Conservation (phyloP, 2,888 invertebrate species). For the Acleris laterana region DNA sequence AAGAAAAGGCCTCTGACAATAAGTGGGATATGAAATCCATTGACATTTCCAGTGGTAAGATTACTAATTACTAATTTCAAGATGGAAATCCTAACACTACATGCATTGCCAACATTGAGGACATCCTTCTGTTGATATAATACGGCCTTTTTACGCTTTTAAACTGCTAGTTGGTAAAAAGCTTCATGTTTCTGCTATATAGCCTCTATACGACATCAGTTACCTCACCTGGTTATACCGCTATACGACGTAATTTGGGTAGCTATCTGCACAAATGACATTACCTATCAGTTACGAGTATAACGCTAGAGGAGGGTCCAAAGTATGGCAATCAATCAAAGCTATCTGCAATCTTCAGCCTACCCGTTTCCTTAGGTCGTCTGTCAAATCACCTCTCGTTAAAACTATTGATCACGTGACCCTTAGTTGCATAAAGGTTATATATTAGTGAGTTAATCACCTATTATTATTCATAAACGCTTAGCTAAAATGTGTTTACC, state of each 20-base stretch:
- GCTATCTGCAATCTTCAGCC: slow-evolving; percentile 32
- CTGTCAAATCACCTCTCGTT: slow-evolving; percentile 34
- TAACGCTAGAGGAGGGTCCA: slow-evolving; percentile 14
- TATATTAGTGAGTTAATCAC: not conserved
- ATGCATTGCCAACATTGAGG: no score
- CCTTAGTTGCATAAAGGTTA: not conserved
- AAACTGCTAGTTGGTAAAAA: no score
- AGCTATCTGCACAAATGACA: slow-evolving; percentile 22
- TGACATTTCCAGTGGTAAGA: no score
- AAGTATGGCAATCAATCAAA: slow-evolving; percentile 32
- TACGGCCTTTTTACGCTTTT: no score
- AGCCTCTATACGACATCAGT: not conserved
- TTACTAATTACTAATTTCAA: no score
- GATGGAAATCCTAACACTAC: no score
- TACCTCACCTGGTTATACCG: not conserved
- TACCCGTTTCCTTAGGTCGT: slow-evolving; percentile 19
- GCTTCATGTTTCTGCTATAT: no score
- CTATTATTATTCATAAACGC: no score
- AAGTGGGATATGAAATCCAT: no score
- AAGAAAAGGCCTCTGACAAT: no score
- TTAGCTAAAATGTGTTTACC: no score
- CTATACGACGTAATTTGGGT: slow-evolving; percentile 10
- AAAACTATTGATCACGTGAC: slow-evolving; percentile 19
- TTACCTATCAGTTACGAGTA: slow-evolving; percentile 18
- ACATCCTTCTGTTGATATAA: no score